Evolutionary conservation across 1,140 invertebrate species (phyloP).

Genomic region (Stegodyphus mimosarum): DNA sequence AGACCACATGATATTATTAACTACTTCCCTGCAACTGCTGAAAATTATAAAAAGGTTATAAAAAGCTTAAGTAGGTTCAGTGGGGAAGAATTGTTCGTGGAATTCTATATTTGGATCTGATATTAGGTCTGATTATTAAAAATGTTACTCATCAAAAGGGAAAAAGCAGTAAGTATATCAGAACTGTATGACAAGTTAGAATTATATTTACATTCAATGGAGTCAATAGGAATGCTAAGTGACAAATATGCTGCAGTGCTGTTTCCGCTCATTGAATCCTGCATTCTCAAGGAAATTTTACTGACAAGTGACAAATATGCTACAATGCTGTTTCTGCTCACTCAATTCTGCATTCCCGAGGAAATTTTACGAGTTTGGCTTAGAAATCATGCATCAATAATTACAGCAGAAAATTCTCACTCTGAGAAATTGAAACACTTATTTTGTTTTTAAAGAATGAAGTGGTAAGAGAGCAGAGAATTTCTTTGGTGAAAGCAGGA

Average conservation of each 20-base stretch:
- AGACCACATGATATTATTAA: slow-evolving; percentile 48
- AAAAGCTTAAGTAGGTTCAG: slow-evolving; percentile 55
- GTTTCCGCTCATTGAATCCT: slow-evolving; percentile 65
- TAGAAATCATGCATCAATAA: slow-evolving; percentile 20
- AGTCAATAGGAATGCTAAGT: slow-evolving; percentile 64
- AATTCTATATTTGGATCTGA: slow-evolving; percentile 54
- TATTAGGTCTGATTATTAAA: slow-evolving; percentile 1
- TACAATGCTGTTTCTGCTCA: slow-evolving; percentile 64
- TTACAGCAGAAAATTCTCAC: not conserved
- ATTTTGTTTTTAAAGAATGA: slow-evolving; percentile 64
- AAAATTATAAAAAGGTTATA: slow-evolving; percentile 62
- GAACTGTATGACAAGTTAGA: slow-evolving; percentile 63
- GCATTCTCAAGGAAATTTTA: slow-evolving; percentile 64
- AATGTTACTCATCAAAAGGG: slow-evolving; percentile 9
- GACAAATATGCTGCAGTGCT: slow-evolving; percentile 65
- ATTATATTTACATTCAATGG: slow-evolving; percentile 64
- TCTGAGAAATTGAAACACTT: slow-evolving; percentile 47
- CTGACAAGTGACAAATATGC: slow-evolving; percentile 65
- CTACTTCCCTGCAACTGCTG: slow-evolving; percentile 49
- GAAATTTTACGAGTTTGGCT: slow-evolving; percentile 64
- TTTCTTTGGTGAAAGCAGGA: slow-evolving; percentile 59
- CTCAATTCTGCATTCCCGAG: slow-evolving; percentile 66
- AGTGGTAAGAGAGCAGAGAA: slow-evolving; percentile 63
- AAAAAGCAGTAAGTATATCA: not conserved
- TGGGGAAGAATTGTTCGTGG: slow-evolving; percentile 54